A percentile compares a stretch with the other conserved stretches of the same genome.
These are phyloP conservation scores for Pseudeuparius sepicola DNA, from an alignment of 2,888 invertebrate genomes.

Conservation along the genomic window DNA sequence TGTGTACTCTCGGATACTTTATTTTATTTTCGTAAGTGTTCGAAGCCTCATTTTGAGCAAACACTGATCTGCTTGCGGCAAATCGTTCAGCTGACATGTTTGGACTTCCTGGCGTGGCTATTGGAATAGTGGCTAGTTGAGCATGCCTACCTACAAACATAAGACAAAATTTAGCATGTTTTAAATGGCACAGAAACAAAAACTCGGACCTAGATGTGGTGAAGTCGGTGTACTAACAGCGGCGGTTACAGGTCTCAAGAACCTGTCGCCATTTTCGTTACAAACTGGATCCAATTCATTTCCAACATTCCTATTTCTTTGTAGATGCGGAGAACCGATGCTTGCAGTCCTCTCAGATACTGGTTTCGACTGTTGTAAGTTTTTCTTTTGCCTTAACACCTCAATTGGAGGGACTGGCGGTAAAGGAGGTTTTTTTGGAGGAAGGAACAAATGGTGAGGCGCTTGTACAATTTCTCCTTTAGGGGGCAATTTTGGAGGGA, in stretches of 20 bases:
- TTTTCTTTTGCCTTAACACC: slow-evolving; percentile 47
- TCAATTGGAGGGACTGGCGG: slow-evolving; percentile 60
- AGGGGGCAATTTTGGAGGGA: slow-evolving; percentile 46
- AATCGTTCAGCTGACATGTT: too few relatives aligned
- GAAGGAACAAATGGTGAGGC: slow-evolving; percentile 46
- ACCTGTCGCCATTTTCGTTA: slow-evolving; percentile 17
- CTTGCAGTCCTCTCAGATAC: slow-evolving; percentile 47
- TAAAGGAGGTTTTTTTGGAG: slow-evolving; percentile 63
- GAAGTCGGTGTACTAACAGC: slow-evolving; percentile 40
- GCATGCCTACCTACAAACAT: slow-evolving; percentile 25
- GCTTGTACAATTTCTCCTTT: slow-evolving; percentile 38
- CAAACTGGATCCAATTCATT: slow-evolving; percentile 46
- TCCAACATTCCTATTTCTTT: slow-evolving; percentile 48
- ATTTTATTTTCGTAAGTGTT: too few relatives aligned
- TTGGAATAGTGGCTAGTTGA: slow-evolving; percentile 25
- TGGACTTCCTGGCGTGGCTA: slow-evolving; percentile 19
- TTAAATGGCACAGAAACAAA: too few relatives aligned
- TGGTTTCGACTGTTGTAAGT: slow-evolving; percentile 33
- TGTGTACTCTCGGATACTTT: too few relatives aligned
- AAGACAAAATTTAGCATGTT: too few relatives aligned
- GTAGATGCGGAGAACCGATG: slow-evolving; percentile 54
- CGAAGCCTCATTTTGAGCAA: slow-evolving; percentile 4
- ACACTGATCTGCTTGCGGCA: too few relatives aligned
- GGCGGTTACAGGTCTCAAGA: slow-evolving; percentile 26
- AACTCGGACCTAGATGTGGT: slow-evolving; percentile 37